phyloP scores from a whole-genome alignment of 2,113 vertebrate species.

The Mus spicilegus region DNA sequence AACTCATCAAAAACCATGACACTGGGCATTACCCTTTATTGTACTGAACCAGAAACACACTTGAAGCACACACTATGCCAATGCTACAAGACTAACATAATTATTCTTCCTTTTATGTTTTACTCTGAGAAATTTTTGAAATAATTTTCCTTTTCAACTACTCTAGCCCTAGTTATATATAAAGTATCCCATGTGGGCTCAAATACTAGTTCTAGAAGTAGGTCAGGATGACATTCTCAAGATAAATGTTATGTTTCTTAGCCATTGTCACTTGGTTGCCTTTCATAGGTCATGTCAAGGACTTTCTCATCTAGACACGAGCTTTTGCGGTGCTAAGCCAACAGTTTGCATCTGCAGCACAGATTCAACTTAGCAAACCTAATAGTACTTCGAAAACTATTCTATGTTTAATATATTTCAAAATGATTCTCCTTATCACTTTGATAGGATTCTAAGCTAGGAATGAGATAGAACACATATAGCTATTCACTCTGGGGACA shows the following conservation, averaged over 20 bases:
- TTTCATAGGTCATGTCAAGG: slow-evolving; percentile 59
- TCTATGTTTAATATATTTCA: slow-evolving; percentile 75
- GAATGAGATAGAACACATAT: slow-evolving; percentile 75
- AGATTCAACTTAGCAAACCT: slow-evolving; percentile 75
- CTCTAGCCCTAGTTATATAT: background rate
- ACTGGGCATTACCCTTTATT: slow-evolving; percentile 24
- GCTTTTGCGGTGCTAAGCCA: slow-evolving; percentile 15
- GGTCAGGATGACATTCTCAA: slow-evolving; percentile 44
- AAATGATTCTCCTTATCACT: slow-evolving; percentile 76
- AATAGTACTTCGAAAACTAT: slow-evolving; percentile 73
- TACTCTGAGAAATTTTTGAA: slow-evolving; percentile 39
- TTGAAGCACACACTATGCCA: slow-evolving; percentile 41
- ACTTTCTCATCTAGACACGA: background rate
- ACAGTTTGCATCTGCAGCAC: slow-evolving; percentile 62
- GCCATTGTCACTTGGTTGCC: slow-evolving; percentile 32
- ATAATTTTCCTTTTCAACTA: slow-evolving; percentile 32
- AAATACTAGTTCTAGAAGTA: background rate
- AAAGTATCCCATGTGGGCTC: background rate
- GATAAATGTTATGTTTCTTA: slow-evolving; percentile 54
- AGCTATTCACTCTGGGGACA: slow-evolving; percentile 71
- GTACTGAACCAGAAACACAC: background rate
- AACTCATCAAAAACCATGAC: background rate
- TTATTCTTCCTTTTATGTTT: slow-evolving; percentile 8
- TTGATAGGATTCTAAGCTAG: slow-evolving; percentile 61
- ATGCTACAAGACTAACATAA: slow-evolving; percentile 10